Base-by-base conservation (phyloP, 2,113 vertebrate species). In the Zootoca vivipara region DNA sequence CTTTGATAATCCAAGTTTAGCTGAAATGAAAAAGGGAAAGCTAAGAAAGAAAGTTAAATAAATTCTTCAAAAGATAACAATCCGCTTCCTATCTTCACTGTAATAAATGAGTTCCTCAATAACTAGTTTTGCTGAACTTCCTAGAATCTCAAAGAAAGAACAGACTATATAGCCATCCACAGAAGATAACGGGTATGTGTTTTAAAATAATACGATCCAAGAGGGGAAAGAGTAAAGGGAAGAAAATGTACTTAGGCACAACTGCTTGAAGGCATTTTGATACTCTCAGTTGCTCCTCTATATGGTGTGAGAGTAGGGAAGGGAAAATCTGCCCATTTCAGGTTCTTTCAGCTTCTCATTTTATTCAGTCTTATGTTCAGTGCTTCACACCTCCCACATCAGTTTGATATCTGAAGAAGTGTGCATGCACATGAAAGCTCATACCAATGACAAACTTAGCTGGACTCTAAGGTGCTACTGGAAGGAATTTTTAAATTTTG, bases 61-160 rank as follows among this genome's bases (percentile, higher is more conserved):
- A 79, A 85, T 87, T 0, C 0, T 58, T 52, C 4, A 16, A 18
- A 22, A 87, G 90, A 91, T 74, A 42, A 52, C 26, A 8, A 35
- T 69, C n/a, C 0, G 69, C 69, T 65, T 78, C 78, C 78, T 80
- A 62, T 56, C 62, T 81, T 77, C 58, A 1, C 7, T 70, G 88
- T 75, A 85, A 33, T 16, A 80, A 38, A 92, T 85, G 74, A 16
- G 30, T 74, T 77, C 84, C 67, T 42, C 74, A 81, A 87, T 64
- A 81, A 73, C 86, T 1, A 69, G 33, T 58, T 22, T 73, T 16
- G 75, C 46, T 35, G 38, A 79, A 83, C 78, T 74, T 77, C 35
- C 65, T 52, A 1, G 26, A 38, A 52, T 65, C 58, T 85, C 78
- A n/a, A 62, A 65, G 58, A 10, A 78, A 77, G 52, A 72, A 73